Evolutionary conservation across 2,113 vertebrate genomes (phyloP).

Genomic region (Notarius quadriscutis): DNA sequence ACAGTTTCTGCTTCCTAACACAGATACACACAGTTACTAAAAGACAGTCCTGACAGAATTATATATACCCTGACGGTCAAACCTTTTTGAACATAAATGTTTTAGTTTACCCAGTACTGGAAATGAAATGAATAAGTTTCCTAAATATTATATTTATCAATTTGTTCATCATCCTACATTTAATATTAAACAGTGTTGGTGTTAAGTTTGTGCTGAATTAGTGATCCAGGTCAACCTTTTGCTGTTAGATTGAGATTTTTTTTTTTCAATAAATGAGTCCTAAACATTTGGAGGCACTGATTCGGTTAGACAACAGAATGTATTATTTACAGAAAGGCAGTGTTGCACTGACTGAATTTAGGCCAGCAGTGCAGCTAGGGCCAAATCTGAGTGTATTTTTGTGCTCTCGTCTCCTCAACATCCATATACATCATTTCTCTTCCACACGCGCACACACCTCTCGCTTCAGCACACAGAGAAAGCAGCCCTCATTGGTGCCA

Average conservation of each 20-base stretch:
- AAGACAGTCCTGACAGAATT: background rate
- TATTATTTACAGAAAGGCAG: constrained; percentile 44
- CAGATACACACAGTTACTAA: background rate
- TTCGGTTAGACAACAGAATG: constrained; percentile 30
- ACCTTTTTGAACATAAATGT: background rate
- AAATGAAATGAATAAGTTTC: background rate
- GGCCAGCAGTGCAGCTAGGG: constrained; percentile 15
- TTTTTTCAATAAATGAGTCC: background rate
- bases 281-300: constrained; percentile 20
- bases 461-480: constrained; percentile 83
- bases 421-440: background rate
- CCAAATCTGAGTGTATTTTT: background rate
- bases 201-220: background rate
- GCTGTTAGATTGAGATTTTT: background rate
- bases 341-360: constrained; percentile 32
- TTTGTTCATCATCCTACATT: background rate
- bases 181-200: background rate
- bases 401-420: background rate
- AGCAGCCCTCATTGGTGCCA: constrained; percentile 82
- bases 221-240: background rate
- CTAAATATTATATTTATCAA: background rate
- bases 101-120: background rate
- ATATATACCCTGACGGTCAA: background rate
- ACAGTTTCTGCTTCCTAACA: constrained; percentile 57
- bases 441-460: constrained; percentile 76